Percentiles rank a stretch among this genome's conserved stretches.
phyloP scores from a whole-genome alignment of 2,888 invertebrate species.

The Drepanosiphum platanoidis region DNA sequence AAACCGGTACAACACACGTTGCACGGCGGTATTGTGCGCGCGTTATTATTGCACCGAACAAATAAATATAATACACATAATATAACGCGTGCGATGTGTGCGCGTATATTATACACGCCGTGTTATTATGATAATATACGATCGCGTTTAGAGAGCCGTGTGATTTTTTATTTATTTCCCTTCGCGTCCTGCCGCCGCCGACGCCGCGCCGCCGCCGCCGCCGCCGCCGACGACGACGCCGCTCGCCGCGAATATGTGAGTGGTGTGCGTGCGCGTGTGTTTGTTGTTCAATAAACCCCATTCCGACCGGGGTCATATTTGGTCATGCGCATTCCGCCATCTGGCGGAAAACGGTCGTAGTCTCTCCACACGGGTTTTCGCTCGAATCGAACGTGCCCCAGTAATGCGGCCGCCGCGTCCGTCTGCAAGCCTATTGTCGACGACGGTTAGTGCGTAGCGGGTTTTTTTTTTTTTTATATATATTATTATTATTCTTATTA shows the following conservation, averaged over 20 bases:
- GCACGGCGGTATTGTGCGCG: background rate
- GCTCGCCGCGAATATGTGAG: background rate
- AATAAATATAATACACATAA: background rate
- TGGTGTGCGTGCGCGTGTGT: slow-evolving; percentile 14
- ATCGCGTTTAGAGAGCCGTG: background rate
- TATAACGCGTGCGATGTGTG: background rate
- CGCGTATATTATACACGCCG: background rate
- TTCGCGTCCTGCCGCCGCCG: no score
- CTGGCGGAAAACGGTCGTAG: slow-evolving; percentile 53
- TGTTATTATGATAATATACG: background rate
- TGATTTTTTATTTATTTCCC: slow-evolving; percentile 30
- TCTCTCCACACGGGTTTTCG: slow-evolving; percentile 46
- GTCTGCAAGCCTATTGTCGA: slow-evolving; percentile 55
- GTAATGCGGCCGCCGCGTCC: slow-evolving; percentile 60
- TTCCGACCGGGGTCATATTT: slow-evolving; percentile 54
- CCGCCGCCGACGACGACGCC: background rate
- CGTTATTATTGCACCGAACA: background rate
- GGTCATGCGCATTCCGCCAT: slow-evolving; percentile 60
- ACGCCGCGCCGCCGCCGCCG: background rate
- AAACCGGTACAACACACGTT: no score
- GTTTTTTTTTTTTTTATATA: slow-evolving; percentile 11
- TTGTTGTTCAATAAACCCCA: slow-evolving; percentile 61
- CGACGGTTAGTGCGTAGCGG: slow-evolving; percentile 18
- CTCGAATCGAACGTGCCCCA: slow-evolving; percentile 62
- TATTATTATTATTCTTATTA: background rate